Conservation (phyloP, 2,113 vertebrate genomes). For the Labeo rohita region DNA sequence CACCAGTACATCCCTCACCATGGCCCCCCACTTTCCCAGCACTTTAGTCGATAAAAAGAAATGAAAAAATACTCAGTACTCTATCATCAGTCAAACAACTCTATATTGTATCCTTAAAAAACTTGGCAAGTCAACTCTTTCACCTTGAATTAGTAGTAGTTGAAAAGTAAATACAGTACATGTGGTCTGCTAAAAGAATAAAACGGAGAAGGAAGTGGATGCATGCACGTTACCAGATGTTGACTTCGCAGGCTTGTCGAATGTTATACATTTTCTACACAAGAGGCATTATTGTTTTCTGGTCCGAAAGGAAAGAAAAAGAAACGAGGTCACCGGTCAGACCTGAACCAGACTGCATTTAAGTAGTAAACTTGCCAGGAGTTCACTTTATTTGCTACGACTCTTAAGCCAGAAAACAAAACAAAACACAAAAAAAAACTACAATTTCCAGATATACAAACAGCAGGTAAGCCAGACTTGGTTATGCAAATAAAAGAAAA, state of each 20-base stretch:
- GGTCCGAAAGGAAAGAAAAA: constrained; percentile 29
- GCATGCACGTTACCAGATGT: constrained; percentile 43
- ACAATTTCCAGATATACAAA: constrained; percentile 37
- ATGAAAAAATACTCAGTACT: constrained; percentile 56
- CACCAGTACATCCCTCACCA: constrained; percentile 50
- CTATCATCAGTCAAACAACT: constrained; percentile 36
- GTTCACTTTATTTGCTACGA: constrained; percentile 34
- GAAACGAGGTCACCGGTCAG: not conserved
- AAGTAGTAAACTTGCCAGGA: constrained; percentile 35
- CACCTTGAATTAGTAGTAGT: constrained; percentile 61
- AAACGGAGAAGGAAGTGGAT: not conserved
- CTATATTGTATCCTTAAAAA: constrained; percentile 52
- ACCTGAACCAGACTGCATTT: constrained; percentile 23
- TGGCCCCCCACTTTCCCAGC: constrained; percentile 37
- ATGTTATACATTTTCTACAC: constrained; percentile 35
- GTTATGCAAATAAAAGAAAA: constrained; percentile 42
- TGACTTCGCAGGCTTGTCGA: constrained; percentile 19
- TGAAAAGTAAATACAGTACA: constrained; percentile 57
- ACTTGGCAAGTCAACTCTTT: constrained; percentile 61
- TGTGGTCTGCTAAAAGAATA: constrained; percentile 49
- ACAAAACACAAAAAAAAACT: not conserved
- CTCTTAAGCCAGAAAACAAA: constrained; percentile 8
- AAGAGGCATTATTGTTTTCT: constrained; percentile 26
- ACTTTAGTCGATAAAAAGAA: constrained; percentile 54
- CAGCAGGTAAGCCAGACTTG: constrained; percentile 56